A percentile compares a stretch with the other conserved stretches of the same genome.
These are phyloP conservation scores for Acyrthosiphon pisum DNA, from an alignment of 1,140 invertebrate genomes.

Conservation along the genomic window DNA sequence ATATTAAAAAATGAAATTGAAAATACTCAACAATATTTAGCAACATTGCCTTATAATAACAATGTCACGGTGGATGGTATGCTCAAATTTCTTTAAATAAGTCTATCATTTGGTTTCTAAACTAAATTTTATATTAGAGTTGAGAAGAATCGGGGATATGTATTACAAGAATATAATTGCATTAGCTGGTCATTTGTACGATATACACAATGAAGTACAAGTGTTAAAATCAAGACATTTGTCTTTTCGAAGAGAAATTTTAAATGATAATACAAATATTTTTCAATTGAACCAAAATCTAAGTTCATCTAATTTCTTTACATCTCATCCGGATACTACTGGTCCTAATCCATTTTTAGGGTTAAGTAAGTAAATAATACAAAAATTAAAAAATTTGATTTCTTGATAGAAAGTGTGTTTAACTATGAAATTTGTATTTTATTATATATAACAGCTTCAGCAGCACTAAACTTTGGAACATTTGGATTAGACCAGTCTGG, in stretches of 20 bases:
- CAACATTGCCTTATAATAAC: slow-evolving; percentile 72
- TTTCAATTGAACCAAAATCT: slow-evolving; percentile 68
- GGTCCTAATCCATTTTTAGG: slow-evolving; percentile 52
- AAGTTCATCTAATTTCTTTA: slow-evolving; percentile 27
- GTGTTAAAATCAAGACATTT: slow-evolving; percentile 84
- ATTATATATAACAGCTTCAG: slow-evolving; percentile 49
- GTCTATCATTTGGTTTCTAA: slow-evolving; percentile 32
- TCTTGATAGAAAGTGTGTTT: neutral
- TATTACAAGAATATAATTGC: slow-evolving; percentile 86
- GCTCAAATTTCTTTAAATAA: slow-evolving; percentile 58
- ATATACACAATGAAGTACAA: slow-evolving; percentile 74
- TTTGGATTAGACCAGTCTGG: slow-evolving; percentile 49
- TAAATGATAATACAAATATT: slow-evolving; percentile 80
- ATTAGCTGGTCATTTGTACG: slow-evolving; percentile 81
- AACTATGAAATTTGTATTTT: neutral
- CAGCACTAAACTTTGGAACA: slow-evolving; percentile 47
- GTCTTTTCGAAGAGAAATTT: slow-evolving; percentile 77
- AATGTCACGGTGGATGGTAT: slow-evolving; percentile 74
- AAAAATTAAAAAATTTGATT: neutral
- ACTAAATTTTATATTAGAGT: slow-evolving; percentile 65
- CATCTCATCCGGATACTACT: slow-evolving; percentile 42
- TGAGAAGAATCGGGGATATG: slow-evolving; percentile 67
- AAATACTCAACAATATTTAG: slow-evolving; percentile 75
- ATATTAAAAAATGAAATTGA: slow-evolving; percentile 76
- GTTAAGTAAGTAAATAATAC: slow-evolving; percentile 24